Evolutionary conservation across 2,113 vertebrate species (phyloP).

Genomic region (Peromyscus maniculatus): DNA sequence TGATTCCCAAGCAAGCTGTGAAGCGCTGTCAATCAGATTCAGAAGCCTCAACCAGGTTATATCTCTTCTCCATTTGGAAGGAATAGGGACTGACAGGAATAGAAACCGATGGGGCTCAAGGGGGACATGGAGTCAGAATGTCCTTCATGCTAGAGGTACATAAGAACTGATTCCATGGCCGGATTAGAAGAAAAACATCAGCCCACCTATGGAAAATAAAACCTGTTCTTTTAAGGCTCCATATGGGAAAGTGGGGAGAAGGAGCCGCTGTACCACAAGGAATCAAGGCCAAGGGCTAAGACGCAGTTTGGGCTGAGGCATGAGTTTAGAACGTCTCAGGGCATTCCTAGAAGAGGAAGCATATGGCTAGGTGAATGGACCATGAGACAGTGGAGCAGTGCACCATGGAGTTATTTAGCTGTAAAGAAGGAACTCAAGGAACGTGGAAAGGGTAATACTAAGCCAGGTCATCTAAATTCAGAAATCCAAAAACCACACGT

Average conservation of each 20-base stretch:
- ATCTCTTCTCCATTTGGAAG: accelerated
- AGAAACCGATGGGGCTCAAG: not conserved
- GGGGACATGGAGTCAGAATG: not conserved
- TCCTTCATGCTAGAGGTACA: not conserved
- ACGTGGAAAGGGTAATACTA: not conserved
- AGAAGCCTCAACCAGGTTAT: not conserved
- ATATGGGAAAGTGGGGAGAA: not conserved
- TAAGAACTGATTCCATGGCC: not conserved
- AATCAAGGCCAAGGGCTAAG: not conserved
- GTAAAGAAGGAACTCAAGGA: not conserved
- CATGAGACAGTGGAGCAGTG: not conserved
- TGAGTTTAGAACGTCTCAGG: not conserved
- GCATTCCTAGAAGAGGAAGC: not conserved
- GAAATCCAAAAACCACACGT: not conserved
- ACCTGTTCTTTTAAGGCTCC: not conserved
- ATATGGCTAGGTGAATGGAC: not conserved
- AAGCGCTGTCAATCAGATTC: not conserved
- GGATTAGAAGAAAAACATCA: not conserved
- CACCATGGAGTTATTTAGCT: not conserved
- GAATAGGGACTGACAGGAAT: not conserved
- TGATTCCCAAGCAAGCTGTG: not conserved
- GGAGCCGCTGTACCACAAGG: not conserved
- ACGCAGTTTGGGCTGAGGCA: not conserved
- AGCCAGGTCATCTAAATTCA: not conserved
- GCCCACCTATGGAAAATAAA: not conserved